A percentile compares a stretch with the other conserved stretches of the same genome.
These are phyloP conservation scores for Cenopis cana DNA, from an alignment of 2,888 invertebrate species.

Conservation along the genomic window DNA sequence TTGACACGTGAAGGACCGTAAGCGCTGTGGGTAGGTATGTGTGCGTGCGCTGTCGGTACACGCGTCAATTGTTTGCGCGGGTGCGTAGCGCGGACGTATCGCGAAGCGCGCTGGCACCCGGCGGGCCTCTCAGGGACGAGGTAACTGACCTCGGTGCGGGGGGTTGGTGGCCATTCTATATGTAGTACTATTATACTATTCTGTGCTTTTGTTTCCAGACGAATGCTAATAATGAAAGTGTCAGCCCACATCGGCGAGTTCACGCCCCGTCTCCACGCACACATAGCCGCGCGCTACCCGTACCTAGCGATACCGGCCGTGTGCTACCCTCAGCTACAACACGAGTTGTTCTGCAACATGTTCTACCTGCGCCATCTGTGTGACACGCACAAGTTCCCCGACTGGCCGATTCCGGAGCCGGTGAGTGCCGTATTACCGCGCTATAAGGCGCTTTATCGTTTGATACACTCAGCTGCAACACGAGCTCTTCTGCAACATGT, in stretches of 20 bases:
- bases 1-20: too few relatives aligned
- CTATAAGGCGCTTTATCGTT: conserved; percentile 69
- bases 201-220: conserved; percentile 81
- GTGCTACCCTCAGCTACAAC: conserved; percentile 96
- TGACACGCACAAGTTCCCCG: conserved; percentile 94
- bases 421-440: conserved; percentile 81
- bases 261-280: conserved; percentile 96
- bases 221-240: conserved; percentile 98
- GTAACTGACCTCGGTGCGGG: too few relatives aligned
- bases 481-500: conserved; percentile 99
- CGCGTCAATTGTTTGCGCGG: too few relatives aligned
- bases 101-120: too few relatives aligned
- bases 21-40: too few relatives aligned
- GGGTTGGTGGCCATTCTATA: too few relatives aligned
- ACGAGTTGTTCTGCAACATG: conserved; percentile 99
- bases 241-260: conserved; percentile 99
- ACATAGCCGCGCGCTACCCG: conserved; percentile 97
- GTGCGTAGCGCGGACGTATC: too few relatives aligned
- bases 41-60: too few relatives aligned
- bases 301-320: conserved; percentile 98
- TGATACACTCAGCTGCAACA: conserved; percentile 97
- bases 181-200: too few relatives aligned
- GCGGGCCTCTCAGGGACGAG: too few relatives aligned
- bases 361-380: conserved; percentile 99
- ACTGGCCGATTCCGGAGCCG: conserved; percentile 99